These are phyloP conservation scores for Himalopsyche anomala DNA, from an alignment of 2,888 invertebrate genomes.

Conservation along the genomic window DNA sequence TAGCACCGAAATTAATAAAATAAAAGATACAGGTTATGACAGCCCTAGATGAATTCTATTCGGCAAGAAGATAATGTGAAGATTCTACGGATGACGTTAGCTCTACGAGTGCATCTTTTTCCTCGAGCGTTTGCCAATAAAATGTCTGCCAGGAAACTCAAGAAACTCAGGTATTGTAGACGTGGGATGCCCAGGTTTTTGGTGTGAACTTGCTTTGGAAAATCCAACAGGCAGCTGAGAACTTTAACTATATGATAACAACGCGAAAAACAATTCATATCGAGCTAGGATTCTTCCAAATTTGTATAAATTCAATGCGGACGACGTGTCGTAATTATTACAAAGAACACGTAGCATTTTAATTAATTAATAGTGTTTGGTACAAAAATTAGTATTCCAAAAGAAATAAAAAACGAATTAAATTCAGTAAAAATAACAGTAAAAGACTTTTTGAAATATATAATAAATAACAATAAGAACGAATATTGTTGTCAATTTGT, in stretches of 20 bases:
- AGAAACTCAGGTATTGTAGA: not conserved
- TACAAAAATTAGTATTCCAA: too few relatives aligned
- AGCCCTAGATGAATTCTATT: not conserved
- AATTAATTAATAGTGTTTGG: too few relatives aligned
- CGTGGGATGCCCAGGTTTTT: not conserved
- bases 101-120: not conserved
- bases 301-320: too few relatives aligned
- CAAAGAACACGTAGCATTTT: too few relatives aligned
- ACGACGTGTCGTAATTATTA: too few relatives aligned
- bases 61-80: not conserved
- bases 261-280: not conserved
- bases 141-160: not conserved
- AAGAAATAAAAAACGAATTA: too few relatives aligned
- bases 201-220: not conserved
- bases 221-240: not conserved
- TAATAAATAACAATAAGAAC: too few relatives aligned
- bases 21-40: too few relatives aligned
- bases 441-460: too few relatives aligned
- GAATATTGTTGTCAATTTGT: too few relatives aligned
- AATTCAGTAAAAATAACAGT: too few relatives aligned
- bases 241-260: not conserved
- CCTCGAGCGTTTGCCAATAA: constrained; percentile 16
- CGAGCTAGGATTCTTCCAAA: not conserved
- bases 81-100: not conserved
- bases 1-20: not conserved